These are phyloP conservation scores for Stegostoma tigrinum DNA, from an alignment of 2,113 vertebrate genomes.

Conservation along the genomic window DNA sequence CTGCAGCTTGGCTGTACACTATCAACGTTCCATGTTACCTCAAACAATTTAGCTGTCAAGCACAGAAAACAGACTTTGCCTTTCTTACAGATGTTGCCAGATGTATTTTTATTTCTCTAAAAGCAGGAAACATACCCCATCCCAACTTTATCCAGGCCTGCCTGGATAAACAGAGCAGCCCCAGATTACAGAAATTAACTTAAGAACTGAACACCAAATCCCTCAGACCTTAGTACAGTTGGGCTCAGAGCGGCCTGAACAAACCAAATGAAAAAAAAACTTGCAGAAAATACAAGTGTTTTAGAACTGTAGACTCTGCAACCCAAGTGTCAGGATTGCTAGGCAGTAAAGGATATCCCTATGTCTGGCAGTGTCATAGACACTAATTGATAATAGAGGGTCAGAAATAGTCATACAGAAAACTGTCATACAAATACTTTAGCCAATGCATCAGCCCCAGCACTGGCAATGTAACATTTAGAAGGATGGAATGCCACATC, in stretches of 20 bases:
- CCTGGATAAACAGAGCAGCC: slow-evolving; percentile 71
- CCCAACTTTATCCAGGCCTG: slow-evolving; percentile 79
- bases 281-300: slow-evolving; percentile 18
- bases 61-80: slow-evolving; percentile 22
- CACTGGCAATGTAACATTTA: slow-evolving; percentile 96
- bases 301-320: slow-evolving; percentile 17
- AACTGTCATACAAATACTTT: slow-evolving; percentile 97
- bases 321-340: slow-evolving; percentile 17
- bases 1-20: slow-evolving; percentile 17
- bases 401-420: slow-evolving; percentile 53
- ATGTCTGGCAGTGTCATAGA: slow-evolving; percentile 35
- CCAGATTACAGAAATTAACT: slow-evolving; percentile 60
- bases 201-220: slow-evolving; percentile 56
- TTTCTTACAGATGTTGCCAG: slow-evolving; percentile 11
- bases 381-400: slow-evolving; percentile 62
- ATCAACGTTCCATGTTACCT: background rate
- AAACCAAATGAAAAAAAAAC: slow-evolving; percentile 42
- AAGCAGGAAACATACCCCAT: slow-evolving; percentile 42
- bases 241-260: slow-evolving; percentile 64
- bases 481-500: slow-evolving; percentile 97
- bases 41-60: background rate
- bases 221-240: slow-evolving; percentile 60
- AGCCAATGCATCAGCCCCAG: slow-evolving; percentile 92
- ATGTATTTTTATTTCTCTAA: slow-evolving; percentile 10
- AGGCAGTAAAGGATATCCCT: slow-evolving; percentile 27